A percentile compares a stretch with the other conserved stretches of the same genome.
These are phyloP conservation scores for Gopherus evgoodei DNA, from an alignment of 2,113 vertebrate species.

Conservation along the genomic window DNA sequence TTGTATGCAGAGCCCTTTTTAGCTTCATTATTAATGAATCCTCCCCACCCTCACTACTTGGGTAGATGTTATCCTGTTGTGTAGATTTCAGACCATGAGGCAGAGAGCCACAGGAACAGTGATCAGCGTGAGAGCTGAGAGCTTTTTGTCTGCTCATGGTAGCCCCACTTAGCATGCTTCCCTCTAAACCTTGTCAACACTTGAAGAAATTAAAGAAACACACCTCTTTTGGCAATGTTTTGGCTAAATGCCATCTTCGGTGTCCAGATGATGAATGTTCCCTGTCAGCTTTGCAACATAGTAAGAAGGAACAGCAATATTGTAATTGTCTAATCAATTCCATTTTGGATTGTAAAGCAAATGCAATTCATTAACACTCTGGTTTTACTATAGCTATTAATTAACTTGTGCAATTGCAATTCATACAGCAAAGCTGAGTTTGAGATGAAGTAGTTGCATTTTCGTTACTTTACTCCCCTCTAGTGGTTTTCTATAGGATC, in stretches of 20 bases:
- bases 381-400: constrained; percentile 59
- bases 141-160: not conserved
- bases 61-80: constrained; percentile 34
- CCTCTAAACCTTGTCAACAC: not conserved
- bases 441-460: constrained; percentile 24
- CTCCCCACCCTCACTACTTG: constrained; percentile 24
- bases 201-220: constrained; percentile 62
- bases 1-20: not conserved
- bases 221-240: constrained; percentile 58
- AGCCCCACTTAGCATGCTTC: not conserved
- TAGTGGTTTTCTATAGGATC: constrained; percentile 70
- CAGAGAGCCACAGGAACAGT: not conserved
- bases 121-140: constrained; percentile 10
- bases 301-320: constrained; percentile 62
- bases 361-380: constrained; percentile 65
- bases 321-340: constrained; percentile 71
- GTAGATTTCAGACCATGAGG: not conserved
- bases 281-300: constrained; percentile 63
- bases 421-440: constrained; percentile 33
- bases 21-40: constrained; percentile 45
- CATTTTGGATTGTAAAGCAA: constrained; percentile 66
- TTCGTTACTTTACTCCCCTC: constrained; percentile 78
- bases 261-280: constrained; percentile 61
- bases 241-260: constrained; percentile 43
- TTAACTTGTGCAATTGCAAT: constrained; percentile 60